A percentile compares a stretch with the other conserved stretches of the same genome.
phyloP scores from a whole-genome alignment of 2,888 invertebrate genomes.

The Eutolmus rufibarbis region DNA sequence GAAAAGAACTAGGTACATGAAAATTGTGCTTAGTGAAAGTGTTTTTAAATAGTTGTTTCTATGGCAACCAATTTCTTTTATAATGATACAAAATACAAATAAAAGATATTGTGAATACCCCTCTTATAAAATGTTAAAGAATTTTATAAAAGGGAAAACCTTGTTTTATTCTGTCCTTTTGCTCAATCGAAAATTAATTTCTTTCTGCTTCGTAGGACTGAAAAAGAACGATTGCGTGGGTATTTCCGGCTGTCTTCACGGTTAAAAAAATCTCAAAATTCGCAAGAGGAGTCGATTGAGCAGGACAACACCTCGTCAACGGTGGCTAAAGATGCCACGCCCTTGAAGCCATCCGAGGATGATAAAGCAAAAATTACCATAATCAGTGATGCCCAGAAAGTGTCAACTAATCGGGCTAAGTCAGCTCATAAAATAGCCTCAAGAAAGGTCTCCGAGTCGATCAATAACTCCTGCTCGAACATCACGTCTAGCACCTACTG shows the following conservation, averaged over 20 bases:
- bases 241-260: conserved; percentile 66
- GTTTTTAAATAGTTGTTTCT: too few species aligned
- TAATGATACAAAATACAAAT: too few species aligned
- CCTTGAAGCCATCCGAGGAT: not conserved
- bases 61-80: too few species aligned
- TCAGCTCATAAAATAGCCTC: not conserved
- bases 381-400: conserved; percentile 9
- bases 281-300: conserved; percentile 58
- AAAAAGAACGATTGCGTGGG: conserved; percentile 67
- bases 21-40: too few species aligned
- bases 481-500: conserved; percentile 59
- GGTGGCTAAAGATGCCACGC: conserved; percentile 14
- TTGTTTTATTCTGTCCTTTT: too few species aligned
- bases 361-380: conserved; percentile 36
- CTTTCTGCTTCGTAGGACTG: conserved; percentile 59
- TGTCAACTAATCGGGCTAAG: not conserved
- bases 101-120: too few species aligned
- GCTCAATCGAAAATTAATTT: not conserved
- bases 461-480: conserved; percentile 59
- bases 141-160: too few species aligned
- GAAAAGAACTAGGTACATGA: too few species aligned
- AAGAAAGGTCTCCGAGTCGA: conserved; percentile 50
- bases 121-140: too few species aligned
- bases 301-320: conserved; percentile 52
- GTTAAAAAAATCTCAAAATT: conserved; percentile 60